Percentiles rank a stretch among this genome's conserved stretches.
Conservation (phyloP, 2,797 vertebrate genomes). For the Gambusia yucatana region DNA sequence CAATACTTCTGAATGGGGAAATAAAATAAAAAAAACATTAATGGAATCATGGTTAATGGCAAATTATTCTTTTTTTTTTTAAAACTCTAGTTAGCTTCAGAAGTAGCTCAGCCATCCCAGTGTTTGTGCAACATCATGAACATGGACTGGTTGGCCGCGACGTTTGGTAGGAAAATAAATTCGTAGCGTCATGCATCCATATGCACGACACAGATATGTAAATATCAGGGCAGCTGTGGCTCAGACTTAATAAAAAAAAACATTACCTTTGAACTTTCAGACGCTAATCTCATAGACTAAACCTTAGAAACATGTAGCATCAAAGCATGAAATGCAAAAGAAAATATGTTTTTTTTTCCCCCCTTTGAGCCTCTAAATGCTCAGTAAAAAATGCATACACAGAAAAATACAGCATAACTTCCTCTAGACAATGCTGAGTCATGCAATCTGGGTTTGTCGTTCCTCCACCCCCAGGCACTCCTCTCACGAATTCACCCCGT, state of each 20-base stretch:
- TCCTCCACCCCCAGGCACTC: neutral
- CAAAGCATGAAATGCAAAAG: neutral
- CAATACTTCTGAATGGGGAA: neutral
- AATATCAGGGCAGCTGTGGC: neutral
- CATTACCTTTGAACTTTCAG: neutral
- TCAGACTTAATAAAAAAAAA: too few species aligned
- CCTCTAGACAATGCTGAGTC: conserved; percentile 18
- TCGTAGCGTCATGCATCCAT: neutral
- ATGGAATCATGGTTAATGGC: neutral
- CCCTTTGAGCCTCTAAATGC: neutral
- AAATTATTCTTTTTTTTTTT: neutral
- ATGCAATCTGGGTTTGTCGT: neutral
- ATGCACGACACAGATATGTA: neutral
- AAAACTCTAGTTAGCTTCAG: neutral
- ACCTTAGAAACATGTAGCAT: neutral
- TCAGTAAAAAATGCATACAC: neutral
- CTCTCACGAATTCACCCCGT: accelerated
- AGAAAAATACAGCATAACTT: conserved; percentile 6
- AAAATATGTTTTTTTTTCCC: neutral
- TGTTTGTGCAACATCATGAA: neutral
- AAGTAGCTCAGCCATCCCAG: neutral
- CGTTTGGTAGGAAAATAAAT: too few species aligned
- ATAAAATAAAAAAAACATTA: too few species aligned
- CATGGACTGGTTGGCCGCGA: neutral
- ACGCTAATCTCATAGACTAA: neutral